These are phyloP conservation scores for Myopa testacea DNA, from an alignment of 2,888 invertebrate species.

Conservation along the genomic window DNA sequence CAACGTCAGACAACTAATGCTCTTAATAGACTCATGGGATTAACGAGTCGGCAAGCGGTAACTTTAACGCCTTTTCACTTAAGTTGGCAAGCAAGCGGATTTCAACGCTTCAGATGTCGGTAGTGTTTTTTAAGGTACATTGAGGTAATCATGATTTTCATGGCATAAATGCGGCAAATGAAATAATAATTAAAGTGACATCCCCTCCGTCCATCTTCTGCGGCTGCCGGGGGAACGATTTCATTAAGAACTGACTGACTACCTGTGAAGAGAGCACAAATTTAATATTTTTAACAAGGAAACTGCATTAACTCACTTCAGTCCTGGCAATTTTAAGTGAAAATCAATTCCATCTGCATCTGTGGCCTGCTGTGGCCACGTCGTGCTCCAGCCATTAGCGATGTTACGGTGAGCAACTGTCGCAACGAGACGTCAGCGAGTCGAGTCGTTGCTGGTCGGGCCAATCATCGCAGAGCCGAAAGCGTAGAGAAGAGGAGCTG, in stretches of 20 bases:
- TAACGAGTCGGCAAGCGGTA: no score
- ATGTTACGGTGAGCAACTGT: not conserved
- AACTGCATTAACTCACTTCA: conserved; percentile 38
- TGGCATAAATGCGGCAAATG: not conserved
- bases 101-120: no score
- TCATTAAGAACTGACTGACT: not conserved
- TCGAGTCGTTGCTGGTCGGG: not conserved
- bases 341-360: conserved; percentile 31
- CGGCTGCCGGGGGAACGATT: not conserved
- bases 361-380: not conserved
- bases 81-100: no score
- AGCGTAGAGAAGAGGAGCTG: no score
- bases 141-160: not conserved
- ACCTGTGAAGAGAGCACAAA: conserved; percentile 20
- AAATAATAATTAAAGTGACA: conserved; percentile 13
- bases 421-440: not conserved
- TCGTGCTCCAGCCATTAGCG: not conserved
- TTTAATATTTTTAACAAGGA: conserved; percentile 33
- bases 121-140: no score
- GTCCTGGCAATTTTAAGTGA: conserved; percentile 17
- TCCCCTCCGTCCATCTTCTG: conserved; percentile 2
- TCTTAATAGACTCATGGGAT: no score
- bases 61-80: no score
- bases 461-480: no score
- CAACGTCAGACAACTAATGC: no score